Evolutionary conservation across 1,140 invertebrate species (phyloP), one percentile per base, ranked within the genome.

Genomic region (Drosophila bocqueti): DNA sequence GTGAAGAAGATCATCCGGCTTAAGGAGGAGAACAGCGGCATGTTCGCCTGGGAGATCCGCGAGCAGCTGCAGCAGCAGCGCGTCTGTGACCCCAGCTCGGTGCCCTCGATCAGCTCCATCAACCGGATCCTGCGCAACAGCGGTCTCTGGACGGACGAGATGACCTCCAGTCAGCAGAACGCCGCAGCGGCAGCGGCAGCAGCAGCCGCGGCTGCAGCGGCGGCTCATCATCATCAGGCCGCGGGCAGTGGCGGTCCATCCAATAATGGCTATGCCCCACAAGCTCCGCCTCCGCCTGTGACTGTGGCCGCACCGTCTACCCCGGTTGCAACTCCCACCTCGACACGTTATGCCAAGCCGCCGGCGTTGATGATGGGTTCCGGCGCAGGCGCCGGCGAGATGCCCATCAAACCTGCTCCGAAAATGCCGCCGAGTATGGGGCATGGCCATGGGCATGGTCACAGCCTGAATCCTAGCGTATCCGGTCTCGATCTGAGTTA

Each of bases 11-110:
- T 98, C 73, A 95, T 98, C 16, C 95, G 97, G 6, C 95, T 97
- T 86, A 98, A 98, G 91, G 96, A 97, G 85, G 97, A 98, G 91
- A 98, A 98, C 92, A 97, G 97, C 0, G 96, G 96, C 7, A 96
- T 98, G 95, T 98, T 98, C 85, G 97, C 97, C 13, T 98, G 97
- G 97, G 98, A 98, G 94, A 98, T 98, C 55, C 94, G 97, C 1
- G 97, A 98, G 90, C 95, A 97, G 79, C 94, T 98, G 61, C 95
- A 97, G 16, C 95, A 96, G 15, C 97, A 98, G 85, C 95, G 97
- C 46, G 96, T 97, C 58, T 98, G 97, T 90, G 97, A 98, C 92
- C 96, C 96, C 1, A 96, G 96, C 90, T 96, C 96, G 50, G 97
- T 99, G 75, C 98, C 98, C 2, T 98, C 97, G 40, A 98, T 99